These are phyloP conservation scores for Orthonevra nobilis DNA, from an alignment of 2,888 invertebrate genomes.

Conservation along the genomic window DNA sequence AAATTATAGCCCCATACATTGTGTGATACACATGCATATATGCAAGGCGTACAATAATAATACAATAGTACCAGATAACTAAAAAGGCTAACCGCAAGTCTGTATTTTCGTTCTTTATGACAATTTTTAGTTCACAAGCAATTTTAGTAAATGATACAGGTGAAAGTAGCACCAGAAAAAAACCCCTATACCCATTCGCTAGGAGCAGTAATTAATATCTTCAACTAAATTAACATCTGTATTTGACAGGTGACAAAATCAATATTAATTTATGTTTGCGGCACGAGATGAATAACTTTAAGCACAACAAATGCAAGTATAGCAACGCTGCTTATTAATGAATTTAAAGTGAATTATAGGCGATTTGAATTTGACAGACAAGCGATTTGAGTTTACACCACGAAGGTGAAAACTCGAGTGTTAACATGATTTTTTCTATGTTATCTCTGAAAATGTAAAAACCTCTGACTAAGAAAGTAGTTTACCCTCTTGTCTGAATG, in stretches of 20 bases:
- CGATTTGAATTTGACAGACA: slow-evolving; percentile 28
- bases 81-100: no score
- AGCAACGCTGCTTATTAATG: slow-evolving; percentile 12
- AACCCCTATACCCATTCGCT: no score
- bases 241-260: slow-evolving; percentile 20
- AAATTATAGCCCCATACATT: no score
- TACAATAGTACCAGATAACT: no score
- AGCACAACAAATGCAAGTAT: neutral
- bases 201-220: no score
- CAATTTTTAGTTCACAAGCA: no score
- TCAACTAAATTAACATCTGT: no score
- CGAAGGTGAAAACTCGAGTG: slow-evolving; percentile 16
- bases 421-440: slow-evolving; percentile 36
- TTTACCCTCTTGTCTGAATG: slow-evolving; percentile 1
- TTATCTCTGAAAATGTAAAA: slow-evolving; percentile 7
- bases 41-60: no score
- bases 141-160: no score
- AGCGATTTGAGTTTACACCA: slow-evolving; percentile 20
- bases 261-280: slow-evolving; percentile 13
- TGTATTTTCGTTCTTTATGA: no score
- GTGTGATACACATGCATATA: no score
- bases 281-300: neutral
- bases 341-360: slow-evolving; percentile 26
- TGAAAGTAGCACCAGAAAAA: no score
- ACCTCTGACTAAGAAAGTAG: neutral